Percentiles rank a stretch among this genome's conserved stretches.
Conservation (phyloP, 2,113 vertebrate genomes). For the Eptesicus fuscus region DNA sequence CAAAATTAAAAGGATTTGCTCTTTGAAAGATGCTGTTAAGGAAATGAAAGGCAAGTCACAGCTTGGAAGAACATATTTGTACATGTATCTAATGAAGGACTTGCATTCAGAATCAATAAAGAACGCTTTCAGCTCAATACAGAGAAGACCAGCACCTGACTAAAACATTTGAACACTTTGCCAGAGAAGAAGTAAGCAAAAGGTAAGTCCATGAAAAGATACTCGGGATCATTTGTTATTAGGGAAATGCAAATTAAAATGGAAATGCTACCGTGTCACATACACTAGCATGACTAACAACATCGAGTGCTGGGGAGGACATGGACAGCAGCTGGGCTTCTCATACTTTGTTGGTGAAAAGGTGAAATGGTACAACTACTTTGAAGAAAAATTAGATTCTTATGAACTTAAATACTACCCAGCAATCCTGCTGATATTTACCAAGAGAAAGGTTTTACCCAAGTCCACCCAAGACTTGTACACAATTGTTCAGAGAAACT, state of each 20-base stretch:
- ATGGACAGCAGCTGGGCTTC: rapidly evolving
- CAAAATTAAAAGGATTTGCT: not conserved
- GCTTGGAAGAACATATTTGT: not conserved
- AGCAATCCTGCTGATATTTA: not conserved
- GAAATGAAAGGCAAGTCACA: not conserved
- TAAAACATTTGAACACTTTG: not conserved
- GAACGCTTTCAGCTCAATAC: not conserved
- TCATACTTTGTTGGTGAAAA: not conserved
- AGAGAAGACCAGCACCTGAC: too few species aligned
- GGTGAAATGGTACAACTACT: not conserved
- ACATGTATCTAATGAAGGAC: rapidly evolving
- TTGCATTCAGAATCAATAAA: not conserved
- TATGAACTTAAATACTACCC: not conserved
- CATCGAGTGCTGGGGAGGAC: rapidly evolving
- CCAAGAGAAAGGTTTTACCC: not conserved
- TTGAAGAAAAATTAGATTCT: not conserved
- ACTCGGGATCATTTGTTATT: not conserved
- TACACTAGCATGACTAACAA: rapidly evolving
- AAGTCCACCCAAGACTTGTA: not conserved
- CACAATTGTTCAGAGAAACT: not conserved
- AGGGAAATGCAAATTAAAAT: not conserved
- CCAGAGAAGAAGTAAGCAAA: not conserved
- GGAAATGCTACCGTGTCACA: rapidly evolving
- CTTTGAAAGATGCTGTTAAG: not conserved
- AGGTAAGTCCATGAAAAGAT: not conserved